Evolutionary conservation across 2,888 invertebrate species (phyloP).

Genomic region (Petrolisthes manimaculis): DNA sequence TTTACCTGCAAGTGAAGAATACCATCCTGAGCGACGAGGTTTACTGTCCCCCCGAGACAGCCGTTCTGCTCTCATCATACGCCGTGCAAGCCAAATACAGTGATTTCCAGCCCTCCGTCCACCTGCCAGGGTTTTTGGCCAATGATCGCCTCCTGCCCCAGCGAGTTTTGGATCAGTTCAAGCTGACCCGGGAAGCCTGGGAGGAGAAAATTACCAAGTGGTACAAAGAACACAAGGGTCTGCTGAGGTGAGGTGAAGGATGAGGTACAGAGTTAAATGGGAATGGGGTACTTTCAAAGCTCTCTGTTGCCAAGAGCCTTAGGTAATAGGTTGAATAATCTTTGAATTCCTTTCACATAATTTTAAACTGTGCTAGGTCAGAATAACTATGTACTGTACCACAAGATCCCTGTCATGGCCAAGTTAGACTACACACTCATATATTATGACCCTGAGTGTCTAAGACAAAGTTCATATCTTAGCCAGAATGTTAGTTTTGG

Average conservation of each 20-base stretch:
- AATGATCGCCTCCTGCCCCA: constrained; percentile 85
- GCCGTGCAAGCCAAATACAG: constrained; percentile 98
- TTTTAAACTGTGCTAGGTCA: no score
- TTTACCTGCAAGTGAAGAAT: constrained; percentile 95
- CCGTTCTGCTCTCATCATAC: constrained; percentile 96
- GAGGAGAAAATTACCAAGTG: constrained; percentile 97
- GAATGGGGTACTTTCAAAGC: background rate
- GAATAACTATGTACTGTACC: no score
- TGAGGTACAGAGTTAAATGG: background rate
- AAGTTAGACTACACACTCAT: no score
- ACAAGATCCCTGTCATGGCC: no score
- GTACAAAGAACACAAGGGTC: constrained; percentile 72
- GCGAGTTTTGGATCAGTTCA: constrained; percentile 97
- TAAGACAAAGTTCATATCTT: no score
- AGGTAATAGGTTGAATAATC: no score
- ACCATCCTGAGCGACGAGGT: constrained; percentile 97
- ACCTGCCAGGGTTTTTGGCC: constrained; percentile 84
- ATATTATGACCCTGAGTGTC: no score
- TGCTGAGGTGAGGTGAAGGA: constrained; percentile 76
- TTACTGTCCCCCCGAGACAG: constrained; percentile 99
- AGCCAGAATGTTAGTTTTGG: no score
- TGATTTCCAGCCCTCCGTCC: constrained; percentile 87
- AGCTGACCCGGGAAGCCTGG: constrained; percentile 98
- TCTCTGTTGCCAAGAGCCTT: background rate
- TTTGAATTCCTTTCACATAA: no score